A percentile compares a stretch with the other conserved stretches of the same genome.
Evolutionary conservation across 2,113 vertebrate species (phyloP).

Genomic region (Psilopsiagon aymara): DNA sequence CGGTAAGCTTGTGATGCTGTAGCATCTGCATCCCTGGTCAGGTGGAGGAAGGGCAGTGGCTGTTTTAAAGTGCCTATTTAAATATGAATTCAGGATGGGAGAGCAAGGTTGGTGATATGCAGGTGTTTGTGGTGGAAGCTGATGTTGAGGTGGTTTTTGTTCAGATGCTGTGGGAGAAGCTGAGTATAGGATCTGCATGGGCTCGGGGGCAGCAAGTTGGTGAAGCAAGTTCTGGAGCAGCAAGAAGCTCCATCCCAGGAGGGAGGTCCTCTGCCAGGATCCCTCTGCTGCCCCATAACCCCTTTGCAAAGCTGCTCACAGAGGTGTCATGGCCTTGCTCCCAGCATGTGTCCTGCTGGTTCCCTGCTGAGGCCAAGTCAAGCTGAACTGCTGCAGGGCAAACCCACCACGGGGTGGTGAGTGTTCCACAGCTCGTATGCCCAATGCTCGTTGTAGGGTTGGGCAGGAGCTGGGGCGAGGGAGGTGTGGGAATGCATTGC

Average conservation of each 20-base stretch:
- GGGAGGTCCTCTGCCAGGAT: neutral
- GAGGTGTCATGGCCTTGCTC: neutral
- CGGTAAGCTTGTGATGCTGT: neutral
- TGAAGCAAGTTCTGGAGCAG: neutral
- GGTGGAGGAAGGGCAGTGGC: neutral
- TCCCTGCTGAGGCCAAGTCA: neutral
- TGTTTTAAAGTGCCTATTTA: neutral
- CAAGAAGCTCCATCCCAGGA: neutral
- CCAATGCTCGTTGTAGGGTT: neutral
- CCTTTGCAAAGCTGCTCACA: neutral
- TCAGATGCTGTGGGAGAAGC: neutral
- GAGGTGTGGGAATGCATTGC: neutral
- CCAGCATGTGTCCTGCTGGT: accelerated
- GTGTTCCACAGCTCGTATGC: accelerated
- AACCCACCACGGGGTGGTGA: accelerated
- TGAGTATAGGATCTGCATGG: neutral
- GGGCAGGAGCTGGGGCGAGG: neutral
- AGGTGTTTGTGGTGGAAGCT: neutral
- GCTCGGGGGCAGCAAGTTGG: neutral
- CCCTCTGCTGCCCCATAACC: accelerated
- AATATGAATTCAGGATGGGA: neutral
- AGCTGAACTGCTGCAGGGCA: neutral
- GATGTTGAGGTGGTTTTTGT: neutral
- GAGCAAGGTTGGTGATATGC: neutral
- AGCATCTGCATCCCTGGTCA: neutral